A percentile compares a stretch with the other conserved stretches of the same genome.
Evolutionary conservation across 2,113 vertebrate genomes (phyloP).

Genomic region (Trichomycterus rosablanca): DNA sequence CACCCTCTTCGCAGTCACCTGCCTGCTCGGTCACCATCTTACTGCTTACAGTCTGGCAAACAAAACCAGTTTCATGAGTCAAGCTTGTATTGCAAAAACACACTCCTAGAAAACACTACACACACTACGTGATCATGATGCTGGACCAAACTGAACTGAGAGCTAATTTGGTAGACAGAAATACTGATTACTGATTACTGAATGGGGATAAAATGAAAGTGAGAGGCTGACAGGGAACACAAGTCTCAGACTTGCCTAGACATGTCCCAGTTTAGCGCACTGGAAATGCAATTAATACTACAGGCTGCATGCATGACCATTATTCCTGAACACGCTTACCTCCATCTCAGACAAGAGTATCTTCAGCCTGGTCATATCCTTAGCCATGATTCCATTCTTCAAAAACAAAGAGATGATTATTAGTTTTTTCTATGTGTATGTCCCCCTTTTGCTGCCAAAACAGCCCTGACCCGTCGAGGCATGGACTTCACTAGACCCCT

Average conservation of each 20-base stretch:
- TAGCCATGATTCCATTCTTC: conserved; percentile 94
- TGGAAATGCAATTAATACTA: neutral
- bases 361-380: conserved; percentile 93
- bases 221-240: neutral
- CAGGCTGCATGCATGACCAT: neutral
- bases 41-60: conserved; percentile 59
- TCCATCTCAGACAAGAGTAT: conserved; percentile 91
- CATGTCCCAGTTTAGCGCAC: neutral
- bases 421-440: neutral
- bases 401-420: conserved; percentile 14
- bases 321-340: conserved; percentile 73
- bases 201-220: conserved; percentile 41
- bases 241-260: conserved; percentile 1
- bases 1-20: conserved; percentile 72
- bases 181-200: conserved; percentile 63
- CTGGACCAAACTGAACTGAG: too few relatives aligned
- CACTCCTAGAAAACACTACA: too few relatives aligned
- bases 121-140: too few relatives aligned
- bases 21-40: conserved; percentile 64
- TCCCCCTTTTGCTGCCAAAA: too few relatives aligned
- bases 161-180: too few relatives aligned
- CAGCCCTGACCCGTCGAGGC: too few relatives aligned
- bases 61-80: neutral
- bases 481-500: too few relatives aligned
- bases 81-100: neutral